Base-by-base conservation (phyloP, 1,140 invertebrate genomes). In the Scaptodrosophila lebanonensis region DNA sequence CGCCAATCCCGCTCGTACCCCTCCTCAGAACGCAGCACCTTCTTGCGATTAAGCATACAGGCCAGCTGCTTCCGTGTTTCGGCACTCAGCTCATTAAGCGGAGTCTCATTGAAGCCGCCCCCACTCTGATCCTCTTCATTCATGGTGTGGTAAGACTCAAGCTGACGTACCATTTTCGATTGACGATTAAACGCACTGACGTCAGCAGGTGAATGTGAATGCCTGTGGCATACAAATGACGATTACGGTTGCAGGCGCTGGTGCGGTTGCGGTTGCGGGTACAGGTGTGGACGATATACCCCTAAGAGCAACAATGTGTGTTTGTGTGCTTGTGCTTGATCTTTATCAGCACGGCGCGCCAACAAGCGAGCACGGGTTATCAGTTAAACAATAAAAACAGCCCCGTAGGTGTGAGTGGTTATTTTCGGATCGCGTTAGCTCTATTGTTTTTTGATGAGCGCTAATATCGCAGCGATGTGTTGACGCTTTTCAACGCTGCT, bases 1-100 rank as follows among this genome's bases (percentile, higher is more conserved):
- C 91, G 87, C 92, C 92, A 93, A 83, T 93, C 91, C 51, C 92
- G 91, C 36, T 88, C 87, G 29, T 90, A 84, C 3, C 89, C 89
- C 72, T 90, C 88, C 39, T 90, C 88, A 0, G 88, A 88, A 2
- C 87, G 89, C 45, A 92, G 77, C 2, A 90, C 70, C 88, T 92
- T 93, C 22, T 72, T 82, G 11, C 90, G 89, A 84, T 92, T 92
- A 5, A 93, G 71, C 59, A 91, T 82, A 6, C 77, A 84, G 0
- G 90, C 90, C 39, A 92, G 70, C 17, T 89, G 40, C 39, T 87
- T 66, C 64, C 82, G 88, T 2, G 88, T 88, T 40, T 85, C 71
- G n/a, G 42, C 25, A 18, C 89, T 88, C 1, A 90, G 51, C n/a
- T 88, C 88, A 50, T 68, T 68, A 16, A 88, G 66, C 8, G 86